phyloP scores from a whole-genome alignment of 2,888 invertebrate species.

The Leucophora obtusa region DNA sequence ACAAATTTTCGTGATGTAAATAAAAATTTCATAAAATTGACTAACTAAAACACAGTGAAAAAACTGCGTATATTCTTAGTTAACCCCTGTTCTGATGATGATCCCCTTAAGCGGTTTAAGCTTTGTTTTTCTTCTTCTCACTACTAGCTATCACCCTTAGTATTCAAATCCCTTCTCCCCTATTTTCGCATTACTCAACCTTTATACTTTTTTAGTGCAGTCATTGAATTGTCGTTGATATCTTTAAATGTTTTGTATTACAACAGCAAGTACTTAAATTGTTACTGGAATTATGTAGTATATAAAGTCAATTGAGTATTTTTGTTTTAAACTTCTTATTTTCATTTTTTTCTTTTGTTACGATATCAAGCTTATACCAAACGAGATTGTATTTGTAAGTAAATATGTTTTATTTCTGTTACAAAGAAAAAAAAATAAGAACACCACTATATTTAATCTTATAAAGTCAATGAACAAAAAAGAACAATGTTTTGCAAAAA shows the following conservation, averaged over 20 bases:
- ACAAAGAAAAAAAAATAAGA: not conserved
- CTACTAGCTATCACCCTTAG: not conserved
- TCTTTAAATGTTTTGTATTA: slow-evolving; percentile 35
- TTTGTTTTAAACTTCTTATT: not conserved
- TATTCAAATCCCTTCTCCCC: not conserved
- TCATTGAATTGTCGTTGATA: slow-evolving; percentile 50
- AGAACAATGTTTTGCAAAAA: not conserved
- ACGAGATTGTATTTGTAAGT: not conserved
- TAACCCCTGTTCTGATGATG: not conserved
- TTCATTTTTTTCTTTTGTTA: not conserved
- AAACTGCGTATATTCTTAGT: not conserved
- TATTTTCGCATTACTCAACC: not conserved
- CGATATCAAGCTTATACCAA: not conserved
- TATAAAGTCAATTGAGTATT: slow-evolving; percentile 36
- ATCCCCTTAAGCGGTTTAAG: slow-evolving; percentile 25
- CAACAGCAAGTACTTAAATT: slow-evolving; percentile 20
- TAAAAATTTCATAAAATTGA: not conserved
- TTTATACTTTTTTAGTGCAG: slow-evolving; percentile 37
- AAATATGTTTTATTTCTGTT: not conserved
- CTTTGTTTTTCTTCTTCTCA: not conserved
- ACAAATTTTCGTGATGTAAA: not conserved
- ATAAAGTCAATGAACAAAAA: not conserved
- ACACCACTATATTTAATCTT: not conserved
- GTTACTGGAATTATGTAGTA: slow-evolving; percentile 40
- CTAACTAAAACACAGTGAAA: not conserved